Percentiles rank a stretch among this genome's conserved stretches.
Evolutionary conservation across 2,113 vertebrate species (phyloP).

Genomic region (Brienomyrus longianalis): DNA sequence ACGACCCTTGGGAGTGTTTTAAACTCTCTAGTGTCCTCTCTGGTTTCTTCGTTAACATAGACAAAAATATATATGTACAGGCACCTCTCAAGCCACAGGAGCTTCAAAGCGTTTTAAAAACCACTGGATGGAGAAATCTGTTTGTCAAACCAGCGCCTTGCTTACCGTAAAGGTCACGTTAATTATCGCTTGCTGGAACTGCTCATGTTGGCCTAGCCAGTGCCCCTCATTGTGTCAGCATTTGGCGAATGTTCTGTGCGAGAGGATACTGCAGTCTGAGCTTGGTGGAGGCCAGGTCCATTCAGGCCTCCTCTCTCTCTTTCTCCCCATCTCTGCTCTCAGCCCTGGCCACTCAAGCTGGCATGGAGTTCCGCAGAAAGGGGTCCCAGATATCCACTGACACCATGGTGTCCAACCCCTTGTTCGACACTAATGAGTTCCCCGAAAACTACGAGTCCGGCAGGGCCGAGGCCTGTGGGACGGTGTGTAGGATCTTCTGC

Average conservation of each 20-base stretch:
- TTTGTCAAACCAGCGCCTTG: slow-evolving; percentile 8
- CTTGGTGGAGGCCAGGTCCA: slow-evolving; percentile 35
- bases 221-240: background rate
- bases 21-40: background rate
- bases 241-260: slow-evolving; percentile 77
- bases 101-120: background rate
- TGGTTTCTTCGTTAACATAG: background rate
- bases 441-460: slow-evolving; percentile 93
- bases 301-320: slow-evolving; percentile 52
- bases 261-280: slow-evolving; percentile 66
- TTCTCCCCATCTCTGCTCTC: slow-evolving; percentile 50
- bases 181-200: background rate
- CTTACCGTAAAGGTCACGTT: background rate
- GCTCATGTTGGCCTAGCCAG: background rate
- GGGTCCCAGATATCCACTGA: slow-evolving; percentile 92
- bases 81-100: background rate
- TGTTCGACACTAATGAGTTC: slow-evolving; percentile 86
- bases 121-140: slow-evolving; percentile 11
- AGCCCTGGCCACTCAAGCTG: slow-evolving; percentile 86
- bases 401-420: slow-evolving; percentile 83
- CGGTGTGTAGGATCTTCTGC: slow-evolving; percentile 93
- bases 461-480: slow-evolving; percentile 89
- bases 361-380: slow-evolving; percentile 82
- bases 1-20: background rate
- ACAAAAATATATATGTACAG: slow-evolving; percentile 1